phyloP scores from a whole-genome alignment of 2,797 vertebrate species.

The Bradypodion pumilum region DNA sequence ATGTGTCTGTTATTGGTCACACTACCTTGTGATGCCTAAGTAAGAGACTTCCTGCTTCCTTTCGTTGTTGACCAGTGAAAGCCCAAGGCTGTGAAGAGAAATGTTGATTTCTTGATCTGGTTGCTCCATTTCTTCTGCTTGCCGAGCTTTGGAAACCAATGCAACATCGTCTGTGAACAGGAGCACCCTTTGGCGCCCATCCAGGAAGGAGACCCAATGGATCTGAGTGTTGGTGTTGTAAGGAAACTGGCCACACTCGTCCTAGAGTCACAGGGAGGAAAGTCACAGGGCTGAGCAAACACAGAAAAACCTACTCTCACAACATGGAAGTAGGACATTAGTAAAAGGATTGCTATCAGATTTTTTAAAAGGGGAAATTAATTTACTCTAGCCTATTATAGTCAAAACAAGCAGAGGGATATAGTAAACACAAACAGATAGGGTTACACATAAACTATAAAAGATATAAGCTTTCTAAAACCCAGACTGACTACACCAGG shows the following conservation, averaged over 20 bases:
- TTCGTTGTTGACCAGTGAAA: constrained; percentile 91
- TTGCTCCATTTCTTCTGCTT: constrained; percentile 94
- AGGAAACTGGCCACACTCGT: constrained; percentile 89
- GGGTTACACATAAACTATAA: not conserved
- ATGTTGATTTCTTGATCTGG: constrained; percentile 88
- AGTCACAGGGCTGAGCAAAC: accelerated
- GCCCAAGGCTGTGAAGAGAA: constrained; percentile 90
- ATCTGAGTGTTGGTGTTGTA: constrained; percentile 84
- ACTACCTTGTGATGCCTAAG: constrained; percentile 91
- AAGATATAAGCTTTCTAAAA: not conserved
- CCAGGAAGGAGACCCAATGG: constrained; percentile 96
- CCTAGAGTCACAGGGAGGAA: constrained; percentile 71
- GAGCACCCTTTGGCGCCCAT: constrained; percentile 91
- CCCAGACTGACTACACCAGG: no score
- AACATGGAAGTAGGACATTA: not conserved
- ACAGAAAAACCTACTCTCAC: not conserved
- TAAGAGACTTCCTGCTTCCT: constrained; percentile 92
- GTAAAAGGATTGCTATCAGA: not conserved
- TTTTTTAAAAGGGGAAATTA: not conserved
- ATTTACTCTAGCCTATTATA: not conserved
- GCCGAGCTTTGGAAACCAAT: constrained; percentile 89
- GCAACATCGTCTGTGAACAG: constrained; percentile 94
- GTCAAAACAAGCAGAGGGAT: not conserved
- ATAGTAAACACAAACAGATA: not conserved
- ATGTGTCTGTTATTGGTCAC: not conserved